Evolutionary conservation across 2,888 invertebrate genomes (phyloP), one percentile per base, ranked within the genome.

Genomic region (Pollenia griseotomentosa): DNA sequence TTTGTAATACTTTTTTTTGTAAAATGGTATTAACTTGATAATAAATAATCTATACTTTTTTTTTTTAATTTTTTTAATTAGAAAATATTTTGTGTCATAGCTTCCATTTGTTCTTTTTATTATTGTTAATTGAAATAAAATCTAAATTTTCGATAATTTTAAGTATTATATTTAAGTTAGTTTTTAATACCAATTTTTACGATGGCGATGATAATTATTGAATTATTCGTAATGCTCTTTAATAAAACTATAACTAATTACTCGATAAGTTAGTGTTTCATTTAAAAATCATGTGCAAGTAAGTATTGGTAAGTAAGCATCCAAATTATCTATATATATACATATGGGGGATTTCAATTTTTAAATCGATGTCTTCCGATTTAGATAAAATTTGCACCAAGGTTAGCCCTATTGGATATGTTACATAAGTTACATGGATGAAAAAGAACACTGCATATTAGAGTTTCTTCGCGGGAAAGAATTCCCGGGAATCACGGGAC

Each of bases 61-160:
- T n/a, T n/a, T 83, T 61, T 8, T 59, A n/a, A 23, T 57, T 70
- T 61, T 42, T 42, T 59, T 61, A 51, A 42, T 57, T 57, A 66
- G 19, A 68, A 46, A 65, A 74, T 74, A 80, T 85, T 80, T 82
- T 84, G 81, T 84, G 84, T 87, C 82, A 87, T 87, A 87, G 81
- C 23, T 79, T 79, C 59, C 77, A 70, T 78, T 79, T 79, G 75
- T 70, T 59, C 23, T 66, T 48, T 48, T 75, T 59, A 73, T 81
- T 77, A 59, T 84, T 75, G 68, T 82, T 81, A 77, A 73, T 73
- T 80, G n/a, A 68, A 70, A 70, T 40, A 73, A 42, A 14, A 63
- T 11, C 59, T 33, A 6, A 59, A 23, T 75, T 65, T 66, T 73
- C 33, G 11, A 75, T 61, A 82, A 23, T 57, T 68, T 61, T 87